Conservation (phyloP, 2,888 invertebrate genomes). For the Taphrorychus bicolor region DNA sequence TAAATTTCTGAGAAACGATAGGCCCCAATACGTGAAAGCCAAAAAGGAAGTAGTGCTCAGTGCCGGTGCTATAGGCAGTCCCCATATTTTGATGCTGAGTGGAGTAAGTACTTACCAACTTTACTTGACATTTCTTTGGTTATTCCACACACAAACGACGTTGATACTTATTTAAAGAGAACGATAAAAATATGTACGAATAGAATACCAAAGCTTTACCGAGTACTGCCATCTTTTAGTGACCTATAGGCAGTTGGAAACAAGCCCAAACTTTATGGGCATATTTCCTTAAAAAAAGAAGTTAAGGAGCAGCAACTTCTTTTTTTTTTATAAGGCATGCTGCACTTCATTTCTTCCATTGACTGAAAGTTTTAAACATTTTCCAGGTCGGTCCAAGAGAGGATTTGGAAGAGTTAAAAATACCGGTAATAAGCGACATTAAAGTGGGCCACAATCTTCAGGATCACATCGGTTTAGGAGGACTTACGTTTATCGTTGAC, state of each 20-base stretch:
- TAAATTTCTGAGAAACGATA: conserved; percentile 73
- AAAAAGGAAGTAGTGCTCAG: conserved; percentile 83
- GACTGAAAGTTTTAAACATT: background rate
- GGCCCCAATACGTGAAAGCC: conserved; percentile 71
- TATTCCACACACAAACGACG: no score
- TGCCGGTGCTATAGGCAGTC: conserved; percentile 87
- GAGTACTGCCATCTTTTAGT: no score
- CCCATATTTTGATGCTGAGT: conserved; percentile 90
- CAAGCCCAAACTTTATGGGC: no score
- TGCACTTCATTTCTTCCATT: background rate
- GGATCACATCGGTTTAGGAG: conserved; percentile 88
- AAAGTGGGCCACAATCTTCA: conserved; percentile 86
- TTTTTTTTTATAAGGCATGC: background rate
- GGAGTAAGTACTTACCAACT: conserved; percentile 64
- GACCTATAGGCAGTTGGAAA: no score
- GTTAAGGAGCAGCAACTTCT: no score
- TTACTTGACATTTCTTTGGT: no score
- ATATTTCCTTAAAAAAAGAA: no score
- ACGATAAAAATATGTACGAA: no score
- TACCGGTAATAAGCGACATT: conserved; percentile 76
- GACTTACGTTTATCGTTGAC: conserved; percentile 82
- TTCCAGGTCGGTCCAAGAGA: conserved; percentile 70
- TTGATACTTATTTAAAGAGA: no score
- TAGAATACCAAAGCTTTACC: no score
- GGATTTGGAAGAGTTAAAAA: conserved; percentile 73